Percentiles rank a stretch among this genome's conserved stretches.
Conservation (phyloP, 2,113 vertebrate genomes). For the Orthonyx spaldingii region DNA sequence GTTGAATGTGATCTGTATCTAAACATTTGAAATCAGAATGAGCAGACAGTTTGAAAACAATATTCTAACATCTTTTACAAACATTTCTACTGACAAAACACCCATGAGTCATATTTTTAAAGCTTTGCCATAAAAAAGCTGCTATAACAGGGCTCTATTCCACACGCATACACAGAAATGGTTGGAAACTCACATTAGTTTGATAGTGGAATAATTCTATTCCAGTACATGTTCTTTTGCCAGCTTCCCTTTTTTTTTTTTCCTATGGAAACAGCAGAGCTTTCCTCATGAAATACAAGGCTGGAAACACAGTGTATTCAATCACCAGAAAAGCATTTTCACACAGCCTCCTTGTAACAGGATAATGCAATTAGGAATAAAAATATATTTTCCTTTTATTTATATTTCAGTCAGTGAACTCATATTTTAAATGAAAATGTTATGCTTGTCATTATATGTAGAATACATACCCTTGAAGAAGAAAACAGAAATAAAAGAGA, state of each 20-base stretch:
- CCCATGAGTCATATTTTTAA: constrained; percentile 6
- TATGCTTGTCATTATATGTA: neutral
- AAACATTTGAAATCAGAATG: constrained; percentile 4
- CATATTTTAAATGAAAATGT: neutral
- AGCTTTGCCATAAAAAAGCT: constrained; percentile 50
- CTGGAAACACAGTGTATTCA: neutral
- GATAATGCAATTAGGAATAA: constrained; percentile 23
- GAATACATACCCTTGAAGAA: neutral
- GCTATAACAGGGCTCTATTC: neutral
- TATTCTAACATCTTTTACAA: neutral
- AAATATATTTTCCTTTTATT: neutral
- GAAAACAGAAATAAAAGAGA: neutral
- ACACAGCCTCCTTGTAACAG: neutral
- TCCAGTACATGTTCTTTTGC: neutral
- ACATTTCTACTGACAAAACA: constrained; percentile 3
- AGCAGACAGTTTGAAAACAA: constrained; percentile 3
- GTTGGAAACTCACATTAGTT: constrained; percentile 22
- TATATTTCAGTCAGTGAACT: neutral
- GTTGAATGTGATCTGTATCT: neutral
- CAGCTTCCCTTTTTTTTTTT: neutral
- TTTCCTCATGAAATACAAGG: neutral
- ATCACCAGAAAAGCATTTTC: constrained; percentile 39
- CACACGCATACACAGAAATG: neutral
- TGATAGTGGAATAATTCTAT: constrained; percentile 37
- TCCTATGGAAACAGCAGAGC: constrained; percentile 8